Conservation (phyloP, 2,888 invertebrate species). For the Melipona beecheii region DNA sequence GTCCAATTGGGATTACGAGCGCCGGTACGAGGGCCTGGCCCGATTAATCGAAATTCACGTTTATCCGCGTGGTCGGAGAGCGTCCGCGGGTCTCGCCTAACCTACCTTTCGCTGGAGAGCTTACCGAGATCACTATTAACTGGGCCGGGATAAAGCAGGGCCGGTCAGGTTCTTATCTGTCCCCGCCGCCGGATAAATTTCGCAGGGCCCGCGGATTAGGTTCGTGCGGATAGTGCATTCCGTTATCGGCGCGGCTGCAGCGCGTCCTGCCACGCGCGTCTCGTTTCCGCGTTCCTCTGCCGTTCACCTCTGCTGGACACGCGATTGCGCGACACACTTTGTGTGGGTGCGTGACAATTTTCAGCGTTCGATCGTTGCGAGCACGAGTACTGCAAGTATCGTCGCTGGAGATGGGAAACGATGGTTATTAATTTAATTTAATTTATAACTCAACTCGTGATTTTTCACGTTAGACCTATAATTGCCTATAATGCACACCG, state of each 20-base stretch:
- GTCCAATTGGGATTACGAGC: conserved; percentile 48
- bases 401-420: too few species aligned
- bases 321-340: conserved; percentile 41
- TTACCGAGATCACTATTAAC: conserved; percentile 74
- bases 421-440: too few species aligned
- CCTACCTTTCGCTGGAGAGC: conserved; percentile 73
- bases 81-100: conserved; percentile 48
- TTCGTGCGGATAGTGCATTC: conserved; percentile 73
- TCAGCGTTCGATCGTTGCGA: too few species aligned
- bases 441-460: too few species aligned
- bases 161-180: conserved; percentile 69
- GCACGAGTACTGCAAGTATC: too few species aligned
- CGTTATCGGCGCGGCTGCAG: conserved; percentile 70
- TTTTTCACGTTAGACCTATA: too few species aligned
- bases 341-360: conserved; percentile 18
- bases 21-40: conserved; percentile 39
- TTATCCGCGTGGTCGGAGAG: conserved; percentile 56
- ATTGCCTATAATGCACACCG: neutral
- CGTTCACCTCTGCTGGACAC: conserved; percentile 26
- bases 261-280: conserved; percentile 51
- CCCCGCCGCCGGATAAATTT: conserved; percentile 69
- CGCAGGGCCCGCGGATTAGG: conserved; percentile 70
- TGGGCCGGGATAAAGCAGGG: conserved; percentile 67
- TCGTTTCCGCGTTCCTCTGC: conserved; percentile 27
- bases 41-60: conserved; percentile 71